phyloP scores from a whole-genome alignment of 2,888 invertebrate genomes.

The Dryocosmus kuriphilus region DNA sequence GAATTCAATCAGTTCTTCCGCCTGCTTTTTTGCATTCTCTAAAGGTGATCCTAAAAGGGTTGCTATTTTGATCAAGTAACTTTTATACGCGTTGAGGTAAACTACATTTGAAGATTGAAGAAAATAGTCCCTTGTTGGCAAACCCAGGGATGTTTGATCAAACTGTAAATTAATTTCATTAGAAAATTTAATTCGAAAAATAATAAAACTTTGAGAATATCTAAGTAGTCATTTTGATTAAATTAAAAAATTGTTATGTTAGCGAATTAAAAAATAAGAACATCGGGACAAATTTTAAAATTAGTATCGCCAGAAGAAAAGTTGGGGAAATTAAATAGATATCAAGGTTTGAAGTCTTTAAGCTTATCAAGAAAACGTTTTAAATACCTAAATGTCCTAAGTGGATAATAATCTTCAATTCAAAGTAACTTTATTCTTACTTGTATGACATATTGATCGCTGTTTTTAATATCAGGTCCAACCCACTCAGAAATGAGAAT shows the following conservation, averaged over 20 bases:
- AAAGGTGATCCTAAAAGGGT: slow-evolving; percentile 85
- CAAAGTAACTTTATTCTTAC: slow-evolving; percentile 71
- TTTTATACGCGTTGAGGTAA: slow-evolving; percentile 88
- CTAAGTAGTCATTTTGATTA: too few species aligned
- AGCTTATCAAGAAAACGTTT: too few species aligned
- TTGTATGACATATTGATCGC: slow-evolving; percentile 92
- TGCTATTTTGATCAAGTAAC: slow-evolving; percentile 87
- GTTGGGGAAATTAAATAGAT: too few species aligned
- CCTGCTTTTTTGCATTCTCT: slow-evolving; percentile 82
- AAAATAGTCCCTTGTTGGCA: slow-evolving; percentile 89
- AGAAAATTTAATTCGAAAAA: slow-evolving; percentile 49
- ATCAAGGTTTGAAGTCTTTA: too few species aligned
- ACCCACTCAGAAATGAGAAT: slow-evolving; percentile 93
- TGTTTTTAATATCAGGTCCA: slow-evolving; percentile 95
- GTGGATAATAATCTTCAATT: too few species aligned
- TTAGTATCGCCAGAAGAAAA: too few species aligned
- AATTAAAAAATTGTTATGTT: too few species aligned
- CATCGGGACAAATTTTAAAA: too few species aligned
- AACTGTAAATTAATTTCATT: slow-evolving; percentile 80
- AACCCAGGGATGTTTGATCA: slow-evolving; percentile 87
- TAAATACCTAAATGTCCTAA: too few species aligned
- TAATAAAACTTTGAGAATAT: too few species aligned
- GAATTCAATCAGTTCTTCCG: slow-evolving; percentile 87
- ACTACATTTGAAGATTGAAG: slow-evolving; percentile 83
- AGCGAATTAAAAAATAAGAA: too few species aligned